Evolutionary conservation across 1,140 invertebrate genomes (phyloP).

Genomic region (Drosophila takahashii): DNA sequence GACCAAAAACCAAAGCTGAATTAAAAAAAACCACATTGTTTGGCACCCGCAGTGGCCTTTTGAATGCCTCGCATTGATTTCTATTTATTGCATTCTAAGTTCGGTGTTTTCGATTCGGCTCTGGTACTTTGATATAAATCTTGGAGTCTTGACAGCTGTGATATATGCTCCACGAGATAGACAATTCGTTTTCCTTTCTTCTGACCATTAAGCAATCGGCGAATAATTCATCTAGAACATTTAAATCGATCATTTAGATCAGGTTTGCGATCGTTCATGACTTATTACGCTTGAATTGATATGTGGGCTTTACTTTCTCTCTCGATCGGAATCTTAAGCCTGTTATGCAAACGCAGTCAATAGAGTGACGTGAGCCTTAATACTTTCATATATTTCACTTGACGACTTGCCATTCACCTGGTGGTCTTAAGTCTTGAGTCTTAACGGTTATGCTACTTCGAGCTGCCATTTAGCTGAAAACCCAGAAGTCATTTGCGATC

Average conservation of each 20-base stretch:
- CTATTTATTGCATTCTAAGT: slow-evolving; percentile 32
- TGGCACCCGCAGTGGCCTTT: slow-evolving; percentile 38
- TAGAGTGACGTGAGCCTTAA: slow-evolving; percentile 27
- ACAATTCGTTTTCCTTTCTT: slow-evolving; percentile 24
- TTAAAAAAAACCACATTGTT: slow-evolving; percentile 15
- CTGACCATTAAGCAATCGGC: slow-evolving; percentile 4
- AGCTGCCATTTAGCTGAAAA: slow-evolving; percentile 45
- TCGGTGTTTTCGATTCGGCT: slow-evolving; percentile 11
- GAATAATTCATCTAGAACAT: slow-evolving; percentile 33
- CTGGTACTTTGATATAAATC: slow-evolving; percentile 35
- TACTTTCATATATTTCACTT: slow-evolving; percentile 38
- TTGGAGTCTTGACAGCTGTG: slow-evolving; percentile 27
- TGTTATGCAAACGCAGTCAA: slow-evolving; percentile 60
- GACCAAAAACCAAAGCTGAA: slow-evolving; percentile 16
- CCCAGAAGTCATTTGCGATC: slow-evolving; percentile 66
- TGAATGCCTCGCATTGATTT: slow-evolving; percentile 38
- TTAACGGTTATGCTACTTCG: slow-evolving; percentile 29
- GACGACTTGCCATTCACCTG: slow-evolving; percentile 72
- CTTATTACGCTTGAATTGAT: neutral
- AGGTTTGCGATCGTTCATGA: slow-evolving; percentile 8
- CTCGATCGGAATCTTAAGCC: slow-evolving; percentile 58
- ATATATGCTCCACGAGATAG: slow-evolving; percentile 18
- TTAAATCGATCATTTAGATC: slow-evolving; percentile 24
- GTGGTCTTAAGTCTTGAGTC: slow-evolving; percentile 46
- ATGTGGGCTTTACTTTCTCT: slow-evolving; percentile 58